Evolutionary conservation across 2,888 invertebrate species (phyloP).

Genomic region (Drosophila kanekoi): DNA sequence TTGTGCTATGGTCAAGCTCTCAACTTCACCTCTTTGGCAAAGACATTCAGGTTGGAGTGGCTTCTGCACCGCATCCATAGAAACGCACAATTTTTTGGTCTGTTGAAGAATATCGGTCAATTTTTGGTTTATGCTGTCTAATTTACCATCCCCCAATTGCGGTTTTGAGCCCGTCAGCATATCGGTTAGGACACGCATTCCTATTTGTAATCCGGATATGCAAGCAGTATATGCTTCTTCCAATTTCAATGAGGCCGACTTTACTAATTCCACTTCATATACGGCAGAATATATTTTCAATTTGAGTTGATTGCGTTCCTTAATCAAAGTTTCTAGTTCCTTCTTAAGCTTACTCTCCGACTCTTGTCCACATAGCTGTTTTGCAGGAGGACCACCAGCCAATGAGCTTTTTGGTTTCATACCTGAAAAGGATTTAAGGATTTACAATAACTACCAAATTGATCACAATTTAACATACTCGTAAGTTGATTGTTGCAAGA

Average conservation of each 20-base stretch:
- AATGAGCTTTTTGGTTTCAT: not conserved
- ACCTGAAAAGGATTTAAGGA: not conserved
- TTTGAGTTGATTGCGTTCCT: not conserved
- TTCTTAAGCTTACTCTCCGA: fast-evolving
- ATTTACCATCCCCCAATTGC: not conserved
- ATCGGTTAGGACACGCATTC: not conserved
- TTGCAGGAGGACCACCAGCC: not conserved
- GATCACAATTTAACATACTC: too few relatives aligned
- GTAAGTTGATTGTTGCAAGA: too few relatives aligned
- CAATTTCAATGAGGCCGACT: not conserved
- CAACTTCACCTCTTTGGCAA: not conserved
- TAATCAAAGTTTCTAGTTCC: not conserved
- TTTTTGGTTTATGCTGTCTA: not conserved
- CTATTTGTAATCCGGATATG: not conserved
- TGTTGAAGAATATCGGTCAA: not conserved
- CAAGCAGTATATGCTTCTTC: not conserved
- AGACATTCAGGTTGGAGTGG: too few relatives aligned
- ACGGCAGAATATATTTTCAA: not conserved
- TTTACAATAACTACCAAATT: too few relatives aligned
- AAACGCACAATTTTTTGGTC: not conserved
- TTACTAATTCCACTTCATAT: not conserved
- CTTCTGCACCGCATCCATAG: not conserved
- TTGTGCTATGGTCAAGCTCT: not conserved
- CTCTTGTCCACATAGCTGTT: not conserved
- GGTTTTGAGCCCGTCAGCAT: not conserved